Percentiles rank a stretch among this genome's conserved stretches.
These are phyloP conservation scores for Planiliza haematocheilus DNA, from an alignment of 2,113 vertebrate genomes.

Conservation along the genomic window DNA sequence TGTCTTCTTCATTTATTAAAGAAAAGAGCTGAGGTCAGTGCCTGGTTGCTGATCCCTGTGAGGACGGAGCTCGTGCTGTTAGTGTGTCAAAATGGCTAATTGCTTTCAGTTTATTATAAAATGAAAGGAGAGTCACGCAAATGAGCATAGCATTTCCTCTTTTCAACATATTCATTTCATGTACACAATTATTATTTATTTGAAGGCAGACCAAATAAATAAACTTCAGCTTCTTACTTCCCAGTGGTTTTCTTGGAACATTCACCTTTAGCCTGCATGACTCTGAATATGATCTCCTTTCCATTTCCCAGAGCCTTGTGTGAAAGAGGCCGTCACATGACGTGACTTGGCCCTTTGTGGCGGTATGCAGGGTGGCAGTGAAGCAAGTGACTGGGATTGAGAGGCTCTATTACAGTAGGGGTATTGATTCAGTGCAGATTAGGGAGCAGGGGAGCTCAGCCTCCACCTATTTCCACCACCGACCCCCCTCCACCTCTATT, in stretches of 20 bases:
- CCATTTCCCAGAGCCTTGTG: slow-evolving; percentile 54
- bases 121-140: too few relatives aligned
- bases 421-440: slow-evolving; percentile 76
- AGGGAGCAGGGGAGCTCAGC: slow-evolving; percentile 24
- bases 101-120: too few relatives aligned
- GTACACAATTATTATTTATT: background rate
- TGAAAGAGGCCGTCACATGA: slow-evolving; percentile 75
- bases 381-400: slow-evolving; percentile 71
- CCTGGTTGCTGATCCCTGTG: too few relatives aligned
- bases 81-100: too few relatives aligned
- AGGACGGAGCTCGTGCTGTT: too few relatives aligned
- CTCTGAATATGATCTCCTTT: slow-evolving; percentile 59
- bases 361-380: slow-evolving; percentile 42
- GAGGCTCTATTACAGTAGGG: slow-evolving; percentile 69
- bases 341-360: slow-evolving; percentile 73
- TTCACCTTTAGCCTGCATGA: slow-evolving; percentile 62
- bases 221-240: slow-evolving; percentile 25
- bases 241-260: slow-evolving; percentile 25
- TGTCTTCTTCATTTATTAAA: too few relatives aligned
- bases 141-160: too few relatives aligned
- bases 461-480: slow-evolving; percentile 7
- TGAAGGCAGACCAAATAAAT: slow-evolving; percentile 6
- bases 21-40: too few relatives aligned
- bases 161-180: too few relatives aligned
- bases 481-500: background rate